Evolutionary conservation across 2,113 vertebrate genomes (phyloP), one percentile per base, ranked within the genome.

Genomic region (Tylochromis polylepis): DNA sequence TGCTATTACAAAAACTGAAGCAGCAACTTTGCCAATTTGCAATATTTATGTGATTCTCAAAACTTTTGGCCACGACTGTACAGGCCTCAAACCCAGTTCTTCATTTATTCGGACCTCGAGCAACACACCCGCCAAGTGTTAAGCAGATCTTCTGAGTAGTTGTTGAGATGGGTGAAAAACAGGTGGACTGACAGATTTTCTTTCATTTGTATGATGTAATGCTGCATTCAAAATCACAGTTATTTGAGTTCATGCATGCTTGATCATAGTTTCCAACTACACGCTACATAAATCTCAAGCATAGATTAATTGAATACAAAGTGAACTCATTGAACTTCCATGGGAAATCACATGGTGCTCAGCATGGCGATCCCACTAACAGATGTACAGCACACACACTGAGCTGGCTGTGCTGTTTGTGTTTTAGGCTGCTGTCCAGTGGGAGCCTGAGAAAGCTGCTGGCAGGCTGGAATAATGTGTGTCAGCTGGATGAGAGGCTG

Each of bases 371-470:
- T 59, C 29, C 56, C 67, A 22, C 41, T 81, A 65, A 86, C 60
- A 27, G 57, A 22, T 82, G 83, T 41, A 80, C 36, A 70, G 53
- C n/a, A 27, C 12, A 51, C 59, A 79, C 9, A 10, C 75, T 90
- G 38, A 86, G 41, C 29, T 38, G 3, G 5, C 51, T 78, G 24
- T 85, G 22, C 34, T 85, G 81, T 89, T 85, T 92, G 83, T 87
- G 83, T 83, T 78, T 31, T 5, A 99, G 98, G 94, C 90, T 99
- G 84, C 96, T 99, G 87, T 97, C 96, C 95, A 97, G 95, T 1
- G 95, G 95, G 34, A 97, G 97, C 92, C 94, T 99, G 89, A 96
- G 98, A 82, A 99, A 99, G 91, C 92, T 99, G 22, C 96, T 99
- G 90, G 97, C 92, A 0, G 98, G 98, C 82, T 97, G 99, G 93